phyloP scores from a whole-genome alignment of 1,140 invertebrate genomes.

The Cyrtorhinus lividipennis region DNA sequence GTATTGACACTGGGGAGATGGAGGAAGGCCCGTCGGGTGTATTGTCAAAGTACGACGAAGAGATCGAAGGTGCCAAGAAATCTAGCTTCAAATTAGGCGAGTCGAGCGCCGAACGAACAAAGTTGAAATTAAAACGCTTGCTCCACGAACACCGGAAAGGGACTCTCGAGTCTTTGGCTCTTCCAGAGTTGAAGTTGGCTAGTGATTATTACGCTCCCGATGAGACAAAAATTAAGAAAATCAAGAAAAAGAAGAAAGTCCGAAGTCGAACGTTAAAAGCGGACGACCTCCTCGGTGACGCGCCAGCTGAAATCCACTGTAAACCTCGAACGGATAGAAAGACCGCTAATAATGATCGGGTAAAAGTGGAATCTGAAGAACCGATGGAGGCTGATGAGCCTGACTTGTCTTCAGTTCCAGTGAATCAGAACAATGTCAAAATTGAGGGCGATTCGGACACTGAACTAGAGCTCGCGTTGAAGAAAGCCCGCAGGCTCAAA shows the following conservation, averaged over 20 bases:
- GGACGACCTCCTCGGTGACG: slow-evolving; percentile 28
- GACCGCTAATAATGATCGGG: slow-evolving; percentile 27
- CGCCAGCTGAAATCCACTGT: slow-evolving; percentile 29
- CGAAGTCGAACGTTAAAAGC: slow-evolving; percentile 20
- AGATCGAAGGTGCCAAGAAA: slow-evolving; percentile 66
- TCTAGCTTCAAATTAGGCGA: slow-evolving; percentile 54
- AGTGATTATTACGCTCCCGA: slow-evolving; percentile 77
- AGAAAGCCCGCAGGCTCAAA: slow-evolving; percentile 58
- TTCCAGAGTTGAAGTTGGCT: slow-evolving; percentile 53
- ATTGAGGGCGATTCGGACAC: slow-evolving; percentile 48
- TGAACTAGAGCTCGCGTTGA: slow-evolving; percentile 56
- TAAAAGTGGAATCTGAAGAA: slow-evolving; percentile 20
- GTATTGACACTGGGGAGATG: slow-evolving; percentile 78
- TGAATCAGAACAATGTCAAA: slow-evolving; percentile 32
- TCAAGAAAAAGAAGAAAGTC: slow-evolving; percentile 61
- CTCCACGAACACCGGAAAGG: slow-evolving; percentile 47
- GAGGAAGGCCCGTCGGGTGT: slow-evolving; percentile 63
- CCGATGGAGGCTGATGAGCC: slow-evolving; percentile 23
- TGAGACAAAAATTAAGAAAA: slow-evolving; percentile 73
- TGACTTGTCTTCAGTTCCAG: background rate
- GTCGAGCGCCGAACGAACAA: slow-evolving; percentile 30
- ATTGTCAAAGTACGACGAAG: slow-evolving; percentile 91
- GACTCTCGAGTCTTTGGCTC: slow-evolving; percentile 52
- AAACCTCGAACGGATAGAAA: slow-evolving; percentile 27
- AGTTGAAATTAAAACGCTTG: slow-evolving; percentile 29